Conservation (phyloP, 2,888 invertebrate genomes). For the Megamerina dolium region DNA sequence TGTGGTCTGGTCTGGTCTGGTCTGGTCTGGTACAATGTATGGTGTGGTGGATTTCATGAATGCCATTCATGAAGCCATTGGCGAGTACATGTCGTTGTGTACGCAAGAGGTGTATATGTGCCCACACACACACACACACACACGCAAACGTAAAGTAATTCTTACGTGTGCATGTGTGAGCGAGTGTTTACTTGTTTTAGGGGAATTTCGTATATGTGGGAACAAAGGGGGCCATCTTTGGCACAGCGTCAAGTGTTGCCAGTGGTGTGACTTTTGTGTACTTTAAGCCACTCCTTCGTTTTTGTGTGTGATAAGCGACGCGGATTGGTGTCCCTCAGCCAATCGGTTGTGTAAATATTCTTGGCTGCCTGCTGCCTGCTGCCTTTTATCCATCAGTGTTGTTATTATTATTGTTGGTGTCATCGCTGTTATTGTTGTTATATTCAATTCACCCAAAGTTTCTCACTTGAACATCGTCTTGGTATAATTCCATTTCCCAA, state of each 20-base stretch:
- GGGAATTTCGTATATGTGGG: no score
- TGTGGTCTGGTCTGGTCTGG: no score
- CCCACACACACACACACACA: no score
- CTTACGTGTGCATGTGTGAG: neutral
- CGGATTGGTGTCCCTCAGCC: constrained; percentile 47
- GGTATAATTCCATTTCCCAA: neutral
- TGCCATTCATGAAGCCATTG: no score
- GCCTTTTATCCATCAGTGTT: no score
- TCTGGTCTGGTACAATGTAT: neutral
- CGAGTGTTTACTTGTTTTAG: no score
- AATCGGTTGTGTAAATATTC: constrained; percentile 49
- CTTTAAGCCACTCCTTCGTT: constrained; percentile 48
- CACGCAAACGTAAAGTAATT: neutral
- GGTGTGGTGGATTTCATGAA: neutral
- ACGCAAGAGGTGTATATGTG: no score
- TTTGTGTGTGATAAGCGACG: constrained; percentile 37
- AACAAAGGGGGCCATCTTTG: no score
- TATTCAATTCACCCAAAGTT: neutral
- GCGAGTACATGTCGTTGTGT: no score
- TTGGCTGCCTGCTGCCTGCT: neutral
- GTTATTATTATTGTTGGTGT: constrained; percentile 6
- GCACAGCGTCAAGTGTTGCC: constrained; percentile 11
- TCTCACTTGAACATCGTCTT: neutral
- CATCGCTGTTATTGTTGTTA: constrained; percentile 8
- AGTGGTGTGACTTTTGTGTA: constrained; percentile 49